phyloP scores from a whole-genome alignment of 2,888 invertebrate species.

The Oscheius sp. region DNA sequence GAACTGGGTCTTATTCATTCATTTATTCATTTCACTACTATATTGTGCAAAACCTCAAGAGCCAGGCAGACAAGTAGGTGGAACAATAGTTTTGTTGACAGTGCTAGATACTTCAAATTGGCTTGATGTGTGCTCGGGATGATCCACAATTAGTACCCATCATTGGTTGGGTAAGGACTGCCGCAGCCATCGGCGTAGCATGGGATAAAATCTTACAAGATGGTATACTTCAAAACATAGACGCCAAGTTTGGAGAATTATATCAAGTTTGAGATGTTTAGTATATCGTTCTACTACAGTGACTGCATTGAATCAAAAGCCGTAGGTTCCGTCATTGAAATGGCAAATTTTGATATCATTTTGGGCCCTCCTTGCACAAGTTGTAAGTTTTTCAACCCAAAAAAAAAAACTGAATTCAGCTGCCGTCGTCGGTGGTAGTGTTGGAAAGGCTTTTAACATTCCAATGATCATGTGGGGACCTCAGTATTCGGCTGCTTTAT shows the following conservation, averaged over 20 bases:
- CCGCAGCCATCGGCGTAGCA: conserved; percentile 30
- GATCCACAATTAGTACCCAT: neutral
- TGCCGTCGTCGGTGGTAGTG: conserved; percentile 15
- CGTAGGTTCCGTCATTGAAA: conserved; percentile 17
- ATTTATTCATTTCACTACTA: no score
- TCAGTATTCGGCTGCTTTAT: neutral
- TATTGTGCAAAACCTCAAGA: no score
- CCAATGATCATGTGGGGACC: conserved; percentile 34
- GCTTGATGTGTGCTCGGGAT: conserved; percentile 3
- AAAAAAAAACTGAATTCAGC: conserved; percentile 17
- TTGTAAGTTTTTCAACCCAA: neutral
- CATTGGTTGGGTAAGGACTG: conserved; percentile 18
- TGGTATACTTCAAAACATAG: conserved; percentile 18
- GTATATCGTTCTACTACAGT: conserved; percentile 3
- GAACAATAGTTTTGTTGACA: no score
- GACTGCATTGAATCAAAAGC: conserved; percentile 20
- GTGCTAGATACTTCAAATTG: conserved; percentile 14
- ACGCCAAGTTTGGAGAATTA: conserved; percentile 7
- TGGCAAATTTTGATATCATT: conserved; percentile 14
- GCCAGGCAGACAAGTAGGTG: no score
- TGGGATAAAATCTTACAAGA: conserved; percentile 32
- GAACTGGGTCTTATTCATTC: no score
- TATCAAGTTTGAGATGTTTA: neutral
- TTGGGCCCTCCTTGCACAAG: conserved; percentile 31
- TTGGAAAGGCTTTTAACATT: conserved; percentile 13